Percentiles rank a stretch among this genome's conserved stretches.
phyloP scores from a whole-genome alignment of 2,797 vertebrate species.

The Enteromius thamalakanensis region DNA sequence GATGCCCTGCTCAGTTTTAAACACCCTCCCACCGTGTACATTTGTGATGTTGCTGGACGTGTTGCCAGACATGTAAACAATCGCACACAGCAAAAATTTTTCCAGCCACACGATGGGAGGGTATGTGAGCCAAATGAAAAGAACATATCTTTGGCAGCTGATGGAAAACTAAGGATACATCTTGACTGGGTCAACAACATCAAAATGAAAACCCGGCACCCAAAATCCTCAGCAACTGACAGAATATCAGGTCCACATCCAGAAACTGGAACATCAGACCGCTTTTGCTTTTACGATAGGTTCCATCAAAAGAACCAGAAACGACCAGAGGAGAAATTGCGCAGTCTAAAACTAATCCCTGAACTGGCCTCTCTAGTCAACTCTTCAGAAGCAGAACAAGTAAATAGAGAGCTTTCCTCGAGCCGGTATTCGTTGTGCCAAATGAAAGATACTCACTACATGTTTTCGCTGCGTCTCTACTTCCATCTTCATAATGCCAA shows the following conservation, averaged over 20 bases:
- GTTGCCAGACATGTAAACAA: constrained; percentile 50
- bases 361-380: neutral
- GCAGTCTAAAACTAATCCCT: constrained; percentile 27
- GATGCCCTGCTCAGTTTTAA: no score
- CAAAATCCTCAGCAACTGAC: neutral
- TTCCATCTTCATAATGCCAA: no score
- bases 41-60: no score
- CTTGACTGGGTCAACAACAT: neutral
- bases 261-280: constrained; percentile 24
- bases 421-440: no score
- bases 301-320: constrained; percentile 50
- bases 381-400: no score
- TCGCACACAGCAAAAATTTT: constrained; percentile 32
- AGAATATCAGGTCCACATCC: constrained; percentile 8
- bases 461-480: no score
- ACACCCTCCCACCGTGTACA: no score
- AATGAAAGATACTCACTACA: no score
- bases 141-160: neutral
- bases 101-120: constrained; percentile 43
- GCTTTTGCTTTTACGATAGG: constrained; percentile 31
- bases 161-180: constrained; percentile 2
- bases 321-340: constrained; percentile 22
- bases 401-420: no score
- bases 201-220: neutral
- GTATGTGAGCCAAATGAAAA: neutral